A percentile compares a stretch with the other conserved stretches of the same genome.
These are phyloP conservation scores for Cephus nigrinus DNA, from an alignment of 2,888 invertebrate species.

Conservation along the genomic window DNA sequence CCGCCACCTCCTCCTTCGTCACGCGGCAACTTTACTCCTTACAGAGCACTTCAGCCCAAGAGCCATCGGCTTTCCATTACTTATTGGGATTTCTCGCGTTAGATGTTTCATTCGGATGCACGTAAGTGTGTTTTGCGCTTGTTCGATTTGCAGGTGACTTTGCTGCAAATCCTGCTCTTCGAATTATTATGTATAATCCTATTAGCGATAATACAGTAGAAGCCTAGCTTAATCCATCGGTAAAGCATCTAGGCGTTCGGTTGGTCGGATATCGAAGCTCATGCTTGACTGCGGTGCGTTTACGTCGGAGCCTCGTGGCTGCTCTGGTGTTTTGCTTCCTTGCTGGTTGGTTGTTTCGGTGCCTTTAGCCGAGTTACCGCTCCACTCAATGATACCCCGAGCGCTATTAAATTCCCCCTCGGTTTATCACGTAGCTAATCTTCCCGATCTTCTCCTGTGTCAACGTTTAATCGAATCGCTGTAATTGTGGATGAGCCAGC, in stretches of 20 bases:
- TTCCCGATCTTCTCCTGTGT: slow-evolving; percentile 1
- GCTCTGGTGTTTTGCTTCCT: too few relatives aligned
- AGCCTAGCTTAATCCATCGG: slow-evolving; percentile 15
- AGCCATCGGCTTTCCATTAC: slow-evolving; percentile 2
- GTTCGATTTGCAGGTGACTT: too few relatives aligned
- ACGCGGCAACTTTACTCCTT: slow-evolving; percentile 29
- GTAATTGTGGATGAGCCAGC: too few relatives aligned
- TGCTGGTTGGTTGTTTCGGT: too few relatives aligned
- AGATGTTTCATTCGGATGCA: not conserved
- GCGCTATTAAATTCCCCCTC: slow-evolving; percentile 13
- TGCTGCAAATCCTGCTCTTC: slow-evolving; percentile 10
- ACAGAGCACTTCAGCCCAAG: slow-evolving; percentile 26
- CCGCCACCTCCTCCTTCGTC: not conserved
- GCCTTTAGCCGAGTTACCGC: slow-evolving; percentile 6
- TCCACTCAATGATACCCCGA: slow-evolving; percentile 16
- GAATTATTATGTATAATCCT: slow-evolving; percentile 27
- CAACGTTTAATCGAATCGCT: too few relatives aligned
- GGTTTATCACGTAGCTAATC: slow-evolving; percentile 20
- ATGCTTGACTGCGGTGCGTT: slow-evolving; percentile 7
- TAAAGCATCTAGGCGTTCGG: slow-evolving; percentile 8
- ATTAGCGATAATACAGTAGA: slow-evolving; percentile 21
- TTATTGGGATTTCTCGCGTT: slow-evolving; percentile 6
- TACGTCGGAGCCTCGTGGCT: too few relatives aligned
- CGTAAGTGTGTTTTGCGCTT: not conserved
- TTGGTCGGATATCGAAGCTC: slow-evolving; percentile 21